Base-by-base conservation (phyloP, 2,888 invertebrate genomes). In the Drosophila mulleri region DNA sequence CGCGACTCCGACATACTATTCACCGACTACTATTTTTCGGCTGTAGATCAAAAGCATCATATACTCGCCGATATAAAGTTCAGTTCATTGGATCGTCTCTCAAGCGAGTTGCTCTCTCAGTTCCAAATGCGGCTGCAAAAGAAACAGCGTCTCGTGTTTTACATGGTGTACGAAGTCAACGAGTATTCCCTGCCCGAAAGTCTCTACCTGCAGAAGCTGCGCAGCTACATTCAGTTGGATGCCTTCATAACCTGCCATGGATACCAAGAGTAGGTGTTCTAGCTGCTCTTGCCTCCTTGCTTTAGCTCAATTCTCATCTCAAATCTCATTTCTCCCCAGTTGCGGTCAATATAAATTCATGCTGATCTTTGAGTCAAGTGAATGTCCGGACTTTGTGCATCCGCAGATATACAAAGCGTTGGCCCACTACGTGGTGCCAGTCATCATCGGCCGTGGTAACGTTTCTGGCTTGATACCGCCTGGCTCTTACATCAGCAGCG, bases 331-430 rank as follows among this genome's bases (percentile, higher is more conserved):
- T 0, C 11, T 47, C 7, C 26, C 3, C n/a, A 87, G 89, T 3
- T 85, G 85, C 53, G 29, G 23, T 1, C 39, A 20, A 63, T 96
- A 96, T 89, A 95, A 94, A 84, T 96, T 96, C 84, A 95, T 95
- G 87, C 91, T 96, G 56, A 91, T 94, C 20, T 95, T 95, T 80
- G 95, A 96, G 83, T 94, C 95, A 82, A 94, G 95, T 18, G 93
- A 94, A 75, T 96, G 95, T 89, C 90, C 93, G 52, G 95, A 96
- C 88, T 96, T 95, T 90, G 94, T 96, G 58, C 95, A 95, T 2
- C 95, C 95, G 78, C 95, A 95, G 80, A 72, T 92, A 12, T 92
- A 67, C 26, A 67, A 52, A 23, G 84, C 85, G 0, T 41, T 91
- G 48, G 26, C 63, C 0, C 69, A 72, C 16, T 66, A 94, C 75